Percentiles rank a stretch among this genome's conserved stretches.
Evolutionary conservation across 1,140 invertebrate genomes (phyloP).

Genomic region (Halyomorpha halys): DNA sequence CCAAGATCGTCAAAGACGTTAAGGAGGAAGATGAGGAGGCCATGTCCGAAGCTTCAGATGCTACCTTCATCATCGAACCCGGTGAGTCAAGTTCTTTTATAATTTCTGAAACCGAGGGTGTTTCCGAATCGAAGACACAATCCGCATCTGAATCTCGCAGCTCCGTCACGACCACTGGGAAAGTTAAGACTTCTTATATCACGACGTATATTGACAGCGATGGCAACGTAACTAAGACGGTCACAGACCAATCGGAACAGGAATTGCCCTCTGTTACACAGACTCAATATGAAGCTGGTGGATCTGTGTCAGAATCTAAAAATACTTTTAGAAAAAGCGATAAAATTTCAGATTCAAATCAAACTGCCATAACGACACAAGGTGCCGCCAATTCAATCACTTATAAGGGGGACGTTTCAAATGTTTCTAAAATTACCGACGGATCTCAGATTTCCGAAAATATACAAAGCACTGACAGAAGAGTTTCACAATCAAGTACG

Average conservation of each 20-base stretch:
- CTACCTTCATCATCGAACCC: constrained; percentile 16
- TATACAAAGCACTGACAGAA: background rate
- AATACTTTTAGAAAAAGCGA: background rate
- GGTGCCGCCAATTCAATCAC: background rate
- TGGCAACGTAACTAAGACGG: background rate
- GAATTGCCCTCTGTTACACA: background rate
- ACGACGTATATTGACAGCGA: constrained; percentile 5
- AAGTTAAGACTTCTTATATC: constrained; percentile 6
- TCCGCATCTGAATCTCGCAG: background rate
- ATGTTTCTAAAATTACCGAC: background rate
- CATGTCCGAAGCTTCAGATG: constrained; percentile 10
- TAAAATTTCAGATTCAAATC: background rate
- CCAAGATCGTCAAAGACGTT: constrained; percentile 16
- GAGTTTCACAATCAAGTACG: background rate
- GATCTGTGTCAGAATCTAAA: background rate
- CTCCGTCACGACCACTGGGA: background rate
- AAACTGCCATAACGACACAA: no score
- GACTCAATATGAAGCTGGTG: background rate
- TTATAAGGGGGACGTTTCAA: background rate
- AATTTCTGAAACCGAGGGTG: constrained; percentile 1
- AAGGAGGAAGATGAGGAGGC: constrained; percentile 7
- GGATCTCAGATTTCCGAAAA: background rate
- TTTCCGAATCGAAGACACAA: background rate
- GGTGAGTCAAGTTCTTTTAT: constrained; percentile 2
- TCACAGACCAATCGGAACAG: background rate